These are phyloP conservation scores for Microcebus tavaratra DNA, from an alignment of 2,113 vertebrate species.

Conservation along the genomic window DNA sequence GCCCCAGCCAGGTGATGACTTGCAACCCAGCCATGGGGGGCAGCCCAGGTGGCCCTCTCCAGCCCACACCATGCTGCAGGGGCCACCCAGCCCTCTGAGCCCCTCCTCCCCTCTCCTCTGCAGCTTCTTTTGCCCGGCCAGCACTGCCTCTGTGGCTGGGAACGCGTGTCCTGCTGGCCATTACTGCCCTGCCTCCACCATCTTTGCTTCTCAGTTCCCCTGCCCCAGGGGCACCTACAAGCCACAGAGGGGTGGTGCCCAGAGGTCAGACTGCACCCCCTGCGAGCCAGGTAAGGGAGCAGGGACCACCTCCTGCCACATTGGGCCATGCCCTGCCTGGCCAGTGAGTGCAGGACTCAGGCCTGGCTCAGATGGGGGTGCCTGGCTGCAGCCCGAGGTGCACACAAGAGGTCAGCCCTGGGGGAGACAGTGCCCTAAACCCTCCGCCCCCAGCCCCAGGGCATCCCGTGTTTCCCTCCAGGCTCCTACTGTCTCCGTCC, in stretches of 20 bases:
- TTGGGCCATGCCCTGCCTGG: neutral
- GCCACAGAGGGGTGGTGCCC: slow-evolving; percentile 81
- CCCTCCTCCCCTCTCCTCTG: neutral
- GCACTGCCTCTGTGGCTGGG: slow-evolving; percentile 82
- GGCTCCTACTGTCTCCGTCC: slow-evolving; percentile 88
- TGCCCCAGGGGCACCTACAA: slow-evolving; percentile 92
- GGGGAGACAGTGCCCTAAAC: rapidly evolving
- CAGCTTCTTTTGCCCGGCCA: slow-evolving; percentile 92
- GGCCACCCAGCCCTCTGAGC: neutral
- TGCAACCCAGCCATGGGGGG: too few relatives aligned
- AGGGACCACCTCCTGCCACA: neutral
- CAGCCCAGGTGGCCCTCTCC: rapidly evolving
- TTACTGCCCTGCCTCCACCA: slow-evolving; percentile 89
- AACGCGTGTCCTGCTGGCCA: slow-evolving; percentile 89
- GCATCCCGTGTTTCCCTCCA: neutral
- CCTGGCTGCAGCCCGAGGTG: neutral
- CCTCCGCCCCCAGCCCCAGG: neutral
- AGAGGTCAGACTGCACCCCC: slow-evolving; percentile 85
- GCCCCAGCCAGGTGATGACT: rapidly evolving
- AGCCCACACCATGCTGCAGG: too few relatives aligned
- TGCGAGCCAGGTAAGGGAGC: slow-evolving; percentile 90
- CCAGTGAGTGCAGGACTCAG: neutral
- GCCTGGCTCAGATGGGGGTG: neutral
- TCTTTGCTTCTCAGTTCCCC: slow-evolving; percentile 88
- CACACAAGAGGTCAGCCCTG: neutral